These are phyloP conservation scores for Metopia argyrocephala DNA, from an alignment of 2,888 invertebrate genomes.

Conservation along the genomic window DNA sequence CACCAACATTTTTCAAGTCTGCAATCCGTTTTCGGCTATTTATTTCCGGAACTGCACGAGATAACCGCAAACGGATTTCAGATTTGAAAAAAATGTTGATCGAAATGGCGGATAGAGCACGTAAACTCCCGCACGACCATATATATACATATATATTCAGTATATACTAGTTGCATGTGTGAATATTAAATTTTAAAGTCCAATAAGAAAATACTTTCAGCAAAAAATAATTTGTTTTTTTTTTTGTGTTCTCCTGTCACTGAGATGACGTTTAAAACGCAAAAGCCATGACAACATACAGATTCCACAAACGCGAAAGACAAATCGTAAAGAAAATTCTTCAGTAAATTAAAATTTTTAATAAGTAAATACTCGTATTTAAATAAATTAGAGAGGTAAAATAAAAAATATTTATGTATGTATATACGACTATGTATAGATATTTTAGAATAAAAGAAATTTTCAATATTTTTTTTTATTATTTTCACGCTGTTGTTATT, in stretches of 20 bases:
- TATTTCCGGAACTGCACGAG: too few species aligned
- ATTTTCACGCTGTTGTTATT: background rate
- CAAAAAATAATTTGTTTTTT: background rate
- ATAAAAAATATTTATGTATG: background rate
- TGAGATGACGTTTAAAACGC: background rate
- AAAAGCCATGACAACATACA: slow-evolving; percentile 25
- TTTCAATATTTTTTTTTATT: background rate
- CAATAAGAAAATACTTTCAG: background rate
- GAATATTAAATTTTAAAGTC: background rate
- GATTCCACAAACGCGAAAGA: background rate
- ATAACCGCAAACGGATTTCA: too few species aligned
- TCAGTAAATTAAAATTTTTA: slow-evolving; percentile 3
- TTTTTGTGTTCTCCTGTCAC: background rate
- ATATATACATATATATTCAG: background rate
- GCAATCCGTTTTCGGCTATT: too few species aligned
- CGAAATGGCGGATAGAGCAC: too few species aligned
- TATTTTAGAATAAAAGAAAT: background rate
- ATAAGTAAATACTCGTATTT: background rate
- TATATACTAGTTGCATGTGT: background rate
- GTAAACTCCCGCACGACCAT: too few species aligned
- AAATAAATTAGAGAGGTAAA: background rate
- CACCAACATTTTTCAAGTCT: too few species aligned
- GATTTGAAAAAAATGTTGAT: too few species aligned
- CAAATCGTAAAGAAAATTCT: slow-evolving; percentile 2
- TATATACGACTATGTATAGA: background rate